These are phyloP conservation scores for Xestoiulus laeticollis DNA, from an alignment of 2,888 invertebrate species.

Conservation along the genomic window DNA sequence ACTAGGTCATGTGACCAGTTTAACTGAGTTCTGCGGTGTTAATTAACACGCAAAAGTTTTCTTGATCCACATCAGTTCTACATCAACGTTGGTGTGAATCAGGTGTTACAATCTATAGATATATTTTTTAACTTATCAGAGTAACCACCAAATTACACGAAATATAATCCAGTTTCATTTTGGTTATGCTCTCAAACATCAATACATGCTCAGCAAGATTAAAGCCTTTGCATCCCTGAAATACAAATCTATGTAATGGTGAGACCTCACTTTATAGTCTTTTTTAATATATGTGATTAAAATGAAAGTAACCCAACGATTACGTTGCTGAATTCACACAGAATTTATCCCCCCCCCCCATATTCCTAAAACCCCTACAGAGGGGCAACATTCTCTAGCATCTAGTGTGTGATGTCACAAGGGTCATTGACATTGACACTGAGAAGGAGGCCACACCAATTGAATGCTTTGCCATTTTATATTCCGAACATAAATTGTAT, in stretches of 20 bases:
- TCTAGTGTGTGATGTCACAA: neutral
- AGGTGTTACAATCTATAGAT: no score
- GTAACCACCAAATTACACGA: no score
- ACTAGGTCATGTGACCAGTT: no score
- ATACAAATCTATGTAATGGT: neutral
- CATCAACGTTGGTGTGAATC: no score
- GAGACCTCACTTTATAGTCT: neutral
- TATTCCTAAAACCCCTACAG: neutral
- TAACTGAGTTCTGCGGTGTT: no score
- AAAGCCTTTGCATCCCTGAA: no score
- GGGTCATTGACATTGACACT: slow-evolving; percentile 52
- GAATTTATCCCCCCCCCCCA: neutral
- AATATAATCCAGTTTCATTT: no score
- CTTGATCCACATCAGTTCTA: no score
- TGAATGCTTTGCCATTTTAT: slow-evolving; percentile 38
- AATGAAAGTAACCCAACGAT: neutral
- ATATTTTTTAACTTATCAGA: no score
- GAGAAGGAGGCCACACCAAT: slow-evolving; percentile 49
- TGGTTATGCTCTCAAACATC: no score
- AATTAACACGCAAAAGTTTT: no score
- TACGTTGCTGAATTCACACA: neutral
- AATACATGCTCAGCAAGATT: no score
- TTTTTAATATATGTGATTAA: neutral
- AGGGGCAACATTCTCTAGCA: neutral
- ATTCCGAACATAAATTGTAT: neutral